Conservation (phyloP, 2,888 invertebrate species). For the Drosophila helvetica region DNA sequence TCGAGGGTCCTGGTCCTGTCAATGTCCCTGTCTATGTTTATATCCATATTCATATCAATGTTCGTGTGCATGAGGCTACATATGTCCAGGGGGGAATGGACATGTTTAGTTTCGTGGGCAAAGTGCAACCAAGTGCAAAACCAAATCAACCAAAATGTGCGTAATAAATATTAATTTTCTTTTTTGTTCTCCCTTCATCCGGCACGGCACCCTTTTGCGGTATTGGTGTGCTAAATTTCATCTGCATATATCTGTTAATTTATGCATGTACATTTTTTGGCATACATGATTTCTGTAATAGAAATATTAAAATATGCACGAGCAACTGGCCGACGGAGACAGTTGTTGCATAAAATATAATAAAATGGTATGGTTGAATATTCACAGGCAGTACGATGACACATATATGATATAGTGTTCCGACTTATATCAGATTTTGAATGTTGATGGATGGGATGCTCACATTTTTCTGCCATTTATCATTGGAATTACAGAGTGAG, state of each 20-base stretch:
- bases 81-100: neutral
- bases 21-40: slow-evolving; percentile 15
- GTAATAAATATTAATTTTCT: slow-evolving; percentile 63
- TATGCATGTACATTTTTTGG: slow-evolving; percentile 33
- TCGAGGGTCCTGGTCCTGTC: neutral
- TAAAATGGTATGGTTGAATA: neutral
- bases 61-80: slow-evolving; percentile 13
- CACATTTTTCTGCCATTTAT: neutral
- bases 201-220: neutral
- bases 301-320: slow-evolving; percentile 9
- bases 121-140: slow-evolving; percentile 64
- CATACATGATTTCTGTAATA: slow-evolving; percentile 30
- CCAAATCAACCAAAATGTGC: slow-evolving; percentile 68
- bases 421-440: neutral
- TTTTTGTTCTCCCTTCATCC: slow-evolving; percentile 15
- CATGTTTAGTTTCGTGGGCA: slow-evolving; percentile 22
- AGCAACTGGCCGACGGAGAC: neutral
- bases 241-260: slow-evolving; percentile 23
- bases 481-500: neutral
- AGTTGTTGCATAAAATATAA: neutral
- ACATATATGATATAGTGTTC: neutral
- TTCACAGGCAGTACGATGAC: neutral
- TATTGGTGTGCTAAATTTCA: slow-evolving; percentile 22
- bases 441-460: neutral
- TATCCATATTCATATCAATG: slow-evolving; percentile 24